A percentile compares a stretch with the other conserved stretches of the same genome.
phyloP scores from a whole-genome alignment of 2,888 invertebrate species.

The Acleris holmiana region DNA sequence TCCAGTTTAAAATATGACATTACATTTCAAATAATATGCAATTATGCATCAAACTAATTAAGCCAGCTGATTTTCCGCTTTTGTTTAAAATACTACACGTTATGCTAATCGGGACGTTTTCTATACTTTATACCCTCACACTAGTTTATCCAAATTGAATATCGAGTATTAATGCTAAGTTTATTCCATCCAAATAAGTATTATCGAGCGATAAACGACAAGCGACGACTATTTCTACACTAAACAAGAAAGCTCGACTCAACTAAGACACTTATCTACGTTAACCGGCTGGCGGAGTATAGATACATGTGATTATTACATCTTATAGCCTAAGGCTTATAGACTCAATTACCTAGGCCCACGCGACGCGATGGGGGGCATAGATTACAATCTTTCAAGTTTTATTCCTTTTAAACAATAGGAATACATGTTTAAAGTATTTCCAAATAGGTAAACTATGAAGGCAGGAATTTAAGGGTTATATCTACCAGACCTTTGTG shows the following conservation, averaged over 20 bases:
- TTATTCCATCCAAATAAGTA: conserved; percentile 14
- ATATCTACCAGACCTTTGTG: too few relatives aligned
- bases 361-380: conserved; percentile 6
- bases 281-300: conserved; percentile 18
- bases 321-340: conserved; percentile 21
- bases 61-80: too few relatives aligned
- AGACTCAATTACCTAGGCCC: conserved; percentile 11
- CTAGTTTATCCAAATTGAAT: too few relatives aligned
- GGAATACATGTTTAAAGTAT: not conserved
- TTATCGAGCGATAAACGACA: conserved; percentile 17
- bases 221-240: conserved; percentile 17
- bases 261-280: conserved; percentile 28
- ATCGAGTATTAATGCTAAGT: not conserved
- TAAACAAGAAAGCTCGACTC: conserved; percentile 9
- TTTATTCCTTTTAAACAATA: not conserved
- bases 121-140: too few relatives aligned
- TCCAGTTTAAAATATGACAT: too few relatives aligned
- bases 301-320: conserved; percentile 23
- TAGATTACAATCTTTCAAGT: not conserved
- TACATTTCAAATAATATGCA: too few relatives aligned
- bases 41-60: too few relatives aligned
- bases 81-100: too few relatives aligned
- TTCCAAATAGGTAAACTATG: too few relatives aligned
- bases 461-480: too few relatives aligned
- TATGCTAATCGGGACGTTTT: too few relatives aligned